phyloP scores from a whole-genome alignment of 2,797 vertebrate species.

The Rhynchotus rufescens region DNA sequence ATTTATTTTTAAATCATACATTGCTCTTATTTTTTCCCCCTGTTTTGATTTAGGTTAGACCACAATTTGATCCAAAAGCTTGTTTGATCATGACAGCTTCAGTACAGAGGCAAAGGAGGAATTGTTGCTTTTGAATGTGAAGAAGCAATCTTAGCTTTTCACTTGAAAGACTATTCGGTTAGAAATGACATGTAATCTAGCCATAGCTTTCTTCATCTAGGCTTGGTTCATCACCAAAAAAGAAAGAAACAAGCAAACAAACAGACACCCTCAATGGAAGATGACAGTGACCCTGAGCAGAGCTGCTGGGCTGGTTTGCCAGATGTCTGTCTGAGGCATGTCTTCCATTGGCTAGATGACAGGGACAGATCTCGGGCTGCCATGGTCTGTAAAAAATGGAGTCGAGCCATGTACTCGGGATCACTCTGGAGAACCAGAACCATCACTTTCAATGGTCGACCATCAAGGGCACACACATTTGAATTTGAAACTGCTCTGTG shows the following conservation, averaged over 20 bases:
- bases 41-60: not conserved
- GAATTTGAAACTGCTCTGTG: constrained; percentile 69
- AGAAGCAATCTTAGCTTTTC: not conserved
- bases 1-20: not conserved
- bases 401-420: constrained; percentile 74
- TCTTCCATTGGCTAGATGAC: constrained; percentile 80
- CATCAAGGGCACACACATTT: constrained; percentile 22
- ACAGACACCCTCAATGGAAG: constrained; percentile 25
- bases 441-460: constrained; percentile 75
- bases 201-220: not conserved
- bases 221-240: not conserved
- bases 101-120: not conserved
- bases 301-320: constrained; percentile 78
- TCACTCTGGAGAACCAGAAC: constrained; percentile 79
- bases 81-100: not conserved
- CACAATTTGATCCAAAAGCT: not conserved
- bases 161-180: not conserved
- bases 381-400: constrained; percentile 81
- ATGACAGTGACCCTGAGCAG: not conserved
- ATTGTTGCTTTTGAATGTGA: not conserved
- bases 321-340: constrained; percentile 72
- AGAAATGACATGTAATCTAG: not conserved
- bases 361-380: constrained; percentile 73
- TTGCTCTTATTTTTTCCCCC: not conserved
- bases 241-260: no score